A percentile compares a stretch with the other conserved stretches of the same genome.
Conservation (phyloP, 1,140 invertebrate genomes). For the Heliothis subflexa region DNA sequence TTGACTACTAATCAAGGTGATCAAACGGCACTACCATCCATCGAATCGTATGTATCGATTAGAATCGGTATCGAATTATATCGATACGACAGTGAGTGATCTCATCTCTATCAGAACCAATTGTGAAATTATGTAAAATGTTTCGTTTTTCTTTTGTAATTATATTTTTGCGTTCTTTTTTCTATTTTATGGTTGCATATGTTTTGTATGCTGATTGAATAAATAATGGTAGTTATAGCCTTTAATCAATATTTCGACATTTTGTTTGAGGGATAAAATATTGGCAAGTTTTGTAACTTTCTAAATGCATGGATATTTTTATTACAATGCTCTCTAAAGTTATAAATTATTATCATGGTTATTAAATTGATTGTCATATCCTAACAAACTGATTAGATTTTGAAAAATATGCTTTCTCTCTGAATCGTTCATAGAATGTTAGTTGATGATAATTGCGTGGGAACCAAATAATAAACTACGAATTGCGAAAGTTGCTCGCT, state of each 20-base stretch:
- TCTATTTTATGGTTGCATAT: constrained; percentile 44
- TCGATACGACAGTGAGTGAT: constrained; percentile 35
- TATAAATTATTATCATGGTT: constrained; percentile 29
- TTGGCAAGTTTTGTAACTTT: constrained; percentile 25
- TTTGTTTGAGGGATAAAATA: constrained; percentile 5
- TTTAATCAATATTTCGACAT: constrained; percentile 25
- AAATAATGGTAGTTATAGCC: constrained; percentile 30
- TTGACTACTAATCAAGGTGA: constrained; percentile 80
- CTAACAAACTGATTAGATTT: constrained; percentile 9
- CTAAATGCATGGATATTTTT: constrained; percentile 30
- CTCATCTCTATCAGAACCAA: constrained; percentile 40
- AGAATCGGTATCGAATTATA: constrained; percentile 36
- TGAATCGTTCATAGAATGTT: not conserved
- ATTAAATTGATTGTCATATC: constrained; percentile 34
- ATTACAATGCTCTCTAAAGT: constrained; percentile 18
- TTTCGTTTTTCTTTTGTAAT: constrained; percentile 37
- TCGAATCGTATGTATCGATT: constrained; percentile 20
- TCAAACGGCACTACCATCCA: constrained; percentile 42
- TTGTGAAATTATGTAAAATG: constrained; percentile 48
- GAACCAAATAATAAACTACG: constrained; percentile 1
- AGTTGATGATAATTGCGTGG: constrained; percentile 15
- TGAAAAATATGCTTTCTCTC: constrained; percentile 23
- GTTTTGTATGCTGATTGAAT: constrained; percentile 44
- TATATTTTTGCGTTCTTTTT: constrained; percentile 46
- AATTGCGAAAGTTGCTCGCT: constrained; percentile 1